phyloP scores from a whole-genome alignment of 2,113 vertebrate genomes.

The Oreochromis tanganicae region DNA sequence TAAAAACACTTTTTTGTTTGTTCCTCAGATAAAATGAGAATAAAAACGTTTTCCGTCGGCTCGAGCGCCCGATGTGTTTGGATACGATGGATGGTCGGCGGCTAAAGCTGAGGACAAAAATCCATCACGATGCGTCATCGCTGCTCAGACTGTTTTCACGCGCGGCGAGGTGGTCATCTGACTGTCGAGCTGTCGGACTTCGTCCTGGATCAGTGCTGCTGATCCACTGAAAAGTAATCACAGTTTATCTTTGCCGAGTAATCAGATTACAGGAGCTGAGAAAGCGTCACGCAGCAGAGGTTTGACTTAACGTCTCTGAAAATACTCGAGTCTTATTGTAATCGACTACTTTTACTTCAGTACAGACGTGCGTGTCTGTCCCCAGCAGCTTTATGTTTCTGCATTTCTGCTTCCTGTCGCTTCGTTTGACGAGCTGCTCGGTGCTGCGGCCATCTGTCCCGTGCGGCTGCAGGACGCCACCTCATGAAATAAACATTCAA shows the following conservation, averaged over 20 bases:
- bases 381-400: background rate
- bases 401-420: background rate
- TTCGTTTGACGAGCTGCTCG: background rate
- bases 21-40: background rate
- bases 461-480: background rate
- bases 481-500: background rate
- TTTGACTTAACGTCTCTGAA: background rate
- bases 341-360: background rate
- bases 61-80: background rate
- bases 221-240: background rate
- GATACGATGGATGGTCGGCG: background rate
- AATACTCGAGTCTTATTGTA: background rate
- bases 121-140: accelerated
- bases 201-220: background rate
- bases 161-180: background rate
- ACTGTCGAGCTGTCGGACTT: background rate
- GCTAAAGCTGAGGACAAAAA: background rate
- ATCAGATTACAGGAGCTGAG: background rate
- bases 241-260: background rate
- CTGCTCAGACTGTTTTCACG: background rate
- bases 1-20: background rate
- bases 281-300: background rate
- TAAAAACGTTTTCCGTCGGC: background rate
- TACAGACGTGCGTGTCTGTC: background rate
- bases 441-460: background rate